Conservation (phyloP, 2,113 vertebrate species). For the Alectura lathami region DNA sequence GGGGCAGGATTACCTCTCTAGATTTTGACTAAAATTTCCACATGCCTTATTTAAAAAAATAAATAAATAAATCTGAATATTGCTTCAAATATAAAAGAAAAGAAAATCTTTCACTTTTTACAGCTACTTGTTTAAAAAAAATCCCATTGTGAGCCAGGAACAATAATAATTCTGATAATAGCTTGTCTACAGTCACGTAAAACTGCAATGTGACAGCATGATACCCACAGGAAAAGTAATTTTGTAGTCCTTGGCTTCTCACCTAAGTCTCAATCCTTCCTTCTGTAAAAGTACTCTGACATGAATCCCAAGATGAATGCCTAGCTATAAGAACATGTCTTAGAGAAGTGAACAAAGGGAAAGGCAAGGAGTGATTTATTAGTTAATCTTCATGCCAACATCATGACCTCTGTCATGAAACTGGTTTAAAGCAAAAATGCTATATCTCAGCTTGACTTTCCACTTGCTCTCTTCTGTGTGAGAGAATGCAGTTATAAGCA, state of each 20-base stretch:
- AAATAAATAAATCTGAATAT: neutral
- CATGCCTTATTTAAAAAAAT: too few relatives aligned
- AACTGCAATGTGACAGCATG: neutral
- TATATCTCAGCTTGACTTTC: constrained; percentile 14
- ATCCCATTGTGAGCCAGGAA: neutral
- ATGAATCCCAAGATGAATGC: constrained; percentile 10
- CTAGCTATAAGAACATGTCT: constrained; percentile 11
- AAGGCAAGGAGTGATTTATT: constrained; percentile 28
- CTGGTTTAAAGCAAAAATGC: neutral
- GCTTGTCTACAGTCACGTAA: neutral
- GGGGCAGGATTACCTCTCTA: too few relatives aligned
- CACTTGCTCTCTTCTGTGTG: neutral
- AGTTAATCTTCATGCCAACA: neutral
- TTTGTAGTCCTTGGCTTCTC: neutral
- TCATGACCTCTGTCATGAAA: neutral
- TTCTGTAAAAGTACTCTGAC: constrained; percentile 27
- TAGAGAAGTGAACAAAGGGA: constrained; percentile 17
- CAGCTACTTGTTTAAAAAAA: neutral
- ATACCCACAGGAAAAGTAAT: constrained; percentile 1
- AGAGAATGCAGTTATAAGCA: neutral
- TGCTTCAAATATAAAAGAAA: neutral
- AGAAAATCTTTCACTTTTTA: neutral
- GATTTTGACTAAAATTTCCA: neutral
- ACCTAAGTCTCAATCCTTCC: neutral
- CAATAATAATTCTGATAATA: neutral